phyloP scores from a whole-genome alignment of 2,888 invertebrate genomes.

The Leptura quadrifasciata region DNA sequence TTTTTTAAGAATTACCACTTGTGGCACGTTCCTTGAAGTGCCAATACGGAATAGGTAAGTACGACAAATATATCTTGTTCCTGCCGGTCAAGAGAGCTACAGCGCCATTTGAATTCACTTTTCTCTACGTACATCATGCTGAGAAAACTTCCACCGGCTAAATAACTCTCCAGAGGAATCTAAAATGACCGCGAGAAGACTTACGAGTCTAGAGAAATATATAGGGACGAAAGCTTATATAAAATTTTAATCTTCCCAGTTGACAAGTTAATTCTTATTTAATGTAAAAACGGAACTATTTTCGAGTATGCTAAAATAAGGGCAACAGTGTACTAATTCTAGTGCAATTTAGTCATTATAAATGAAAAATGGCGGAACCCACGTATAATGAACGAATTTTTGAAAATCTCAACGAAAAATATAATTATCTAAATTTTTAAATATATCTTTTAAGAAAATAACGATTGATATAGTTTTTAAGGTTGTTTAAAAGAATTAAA shows the following conservation, averaged over 20 bases:
- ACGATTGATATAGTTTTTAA: too few species aligned
- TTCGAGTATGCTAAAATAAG: background rate
- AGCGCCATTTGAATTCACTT: constrained; percentile 65
- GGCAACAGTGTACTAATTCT: too few species aligned
- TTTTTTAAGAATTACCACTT: constrained; percentile 54
- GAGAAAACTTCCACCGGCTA: constrained; percentile 54
- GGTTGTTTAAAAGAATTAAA: too few species aligned
- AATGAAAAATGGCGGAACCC: too few species aligned
- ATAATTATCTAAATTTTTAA: too few species aligned
- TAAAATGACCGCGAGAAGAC: constrained; percentile 60
- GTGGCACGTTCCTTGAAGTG: constrained; percentile 62
- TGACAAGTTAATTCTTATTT: constrained; percentile 20
- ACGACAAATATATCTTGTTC: constrained; percentile 54
- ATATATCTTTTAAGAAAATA: too few species aligned
- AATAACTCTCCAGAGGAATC: constrained; percentile 61
- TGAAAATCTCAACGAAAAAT: too few species aligned
- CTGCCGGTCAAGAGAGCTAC: constrained; percentile 43
- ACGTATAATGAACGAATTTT: too few species aligned
- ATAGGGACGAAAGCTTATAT: constrained; percentile 49
- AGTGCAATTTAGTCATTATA: too few species aligned
- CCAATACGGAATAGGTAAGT: constrained; percentile 64
- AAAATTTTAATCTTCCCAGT: constrained; percentile 55
- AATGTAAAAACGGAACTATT: background rate
- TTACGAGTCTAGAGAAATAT: constrained; percentile 53
- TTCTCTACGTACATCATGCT: constrained; percentile 68